Evolutionary conservation across 2,888 invertebrate genomes (phyloP).

Genomic region (Chesias legatella): DNA sequence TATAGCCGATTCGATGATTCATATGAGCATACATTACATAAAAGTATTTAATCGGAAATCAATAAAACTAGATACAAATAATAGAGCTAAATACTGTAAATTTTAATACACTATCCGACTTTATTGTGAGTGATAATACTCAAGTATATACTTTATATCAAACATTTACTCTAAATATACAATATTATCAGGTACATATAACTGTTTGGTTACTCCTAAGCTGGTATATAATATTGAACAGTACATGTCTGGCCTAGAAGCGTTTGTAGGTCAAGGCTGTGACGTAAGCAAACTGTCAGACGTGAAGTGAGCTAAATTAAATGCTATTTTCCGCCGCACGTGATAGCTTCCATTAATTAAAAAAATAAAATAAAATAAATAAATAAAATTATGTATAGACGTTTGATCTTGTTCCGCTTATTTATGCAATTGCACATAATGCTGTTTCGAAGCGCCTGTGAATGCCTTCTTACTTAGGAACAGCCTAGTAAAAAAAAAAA

Average conservation of each 20-base stretch:
- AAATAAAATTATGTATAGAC: too few species aligned
- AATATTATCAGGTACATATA: not conserved
- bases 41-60: too few species aligned
- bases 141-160: not conserved
- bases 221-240: slow-evolving; percentile 14
- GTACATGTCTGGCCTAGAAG: slow-evolving; percentile 12
- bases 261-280: slow-evolving; percentile 18
- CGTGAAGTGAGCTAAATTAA: slow-evolving; percentile 10
- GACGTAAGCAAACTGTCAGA: slow-evolving; percentile 15
- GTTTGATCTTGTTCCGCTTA: slow-evolving; percentile 1
- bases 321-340: slow-evolving; percentile 12
- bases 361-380: too few species aligned
- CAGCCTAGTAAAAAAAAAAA: too few species aligned
- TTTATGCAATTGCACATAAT: too few species aligned
- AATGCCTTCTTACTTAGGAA: too few species aligned
- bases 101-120: too few species aligned
- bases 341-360: slow-evolving; percentile 8
- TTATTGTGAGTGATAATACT: too few species aligned
- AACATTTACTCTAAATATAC: not conserved
- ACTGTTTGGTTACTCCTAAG: slow-evolving; percentile 7
- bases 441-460: too few species aligned
- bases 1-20: too few species aligned
- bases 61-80: too few species aligned
- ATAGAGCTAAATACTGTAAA: too few species aligned
- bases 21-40: slow-evolving; percentile 6